phyloP scores from a whole-genome alignment of 2,113 vertebrate species.

The Pterocles burchelli region DNA sequence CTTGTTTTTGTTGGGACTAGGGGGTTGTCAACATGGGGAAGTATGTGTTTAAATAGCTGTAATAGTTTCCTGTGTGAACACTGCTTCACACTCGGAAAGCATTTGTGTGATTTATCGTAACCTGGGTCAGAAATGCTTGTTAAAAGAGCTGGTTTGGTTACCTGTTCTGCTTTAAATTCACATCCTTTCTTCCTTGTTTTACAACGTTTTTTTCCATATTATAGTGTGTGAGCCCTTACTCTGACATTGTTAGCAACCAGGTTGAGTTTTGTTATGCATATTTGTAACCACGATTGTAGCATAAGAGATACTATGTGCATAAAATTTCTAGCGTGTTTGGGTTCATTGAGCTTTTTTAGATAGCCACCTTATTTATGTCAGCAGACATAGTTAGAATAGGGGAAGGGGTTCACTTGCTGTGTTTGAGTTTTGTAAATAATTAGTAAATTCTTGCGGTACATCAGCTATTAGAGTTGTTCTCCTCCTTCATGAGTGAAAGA shows the following conservation, averaged over 20 bases:
- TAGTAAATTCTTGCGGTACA: neutral
- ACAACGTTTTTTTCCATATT: neutral
- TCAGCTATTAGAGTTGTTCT: neutral
- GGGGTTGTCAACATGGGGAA: neutral
- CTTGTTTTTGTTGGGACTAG: slow-evolving; percentile 5
- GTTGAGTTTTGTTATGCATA: neutral
- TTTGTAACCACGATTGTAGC: neutral
- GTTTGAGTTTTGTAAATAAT: neutral
- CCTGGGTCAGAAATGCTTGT: neutral
- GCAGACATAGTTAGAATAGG: neutral
- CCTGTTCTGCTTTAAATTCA: neutral
- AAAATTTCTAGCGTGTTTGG: neutral
- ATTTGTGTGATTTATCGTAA: neutral
- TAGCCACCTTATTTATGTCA: neutral
- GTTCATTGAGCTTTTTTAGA: neutral
- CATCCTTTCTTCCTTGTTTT: neutral
- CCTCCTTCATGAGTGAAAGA: neutral
- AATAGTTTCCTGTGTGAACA: neutral
- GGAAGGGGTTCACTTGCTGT: neutral
- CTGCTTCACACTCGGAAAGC: neutral
- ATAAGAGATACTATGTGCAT: neutral
- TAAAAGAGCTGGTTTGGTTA: neutral
- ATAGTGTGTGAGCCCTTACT: neutral
- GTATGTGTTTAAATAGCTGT: neutral
- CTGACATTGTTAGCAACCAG: neutral